Conservation (phyloP, 2,888 invertebrate genomes). For the Sturmia bella region DNA sequence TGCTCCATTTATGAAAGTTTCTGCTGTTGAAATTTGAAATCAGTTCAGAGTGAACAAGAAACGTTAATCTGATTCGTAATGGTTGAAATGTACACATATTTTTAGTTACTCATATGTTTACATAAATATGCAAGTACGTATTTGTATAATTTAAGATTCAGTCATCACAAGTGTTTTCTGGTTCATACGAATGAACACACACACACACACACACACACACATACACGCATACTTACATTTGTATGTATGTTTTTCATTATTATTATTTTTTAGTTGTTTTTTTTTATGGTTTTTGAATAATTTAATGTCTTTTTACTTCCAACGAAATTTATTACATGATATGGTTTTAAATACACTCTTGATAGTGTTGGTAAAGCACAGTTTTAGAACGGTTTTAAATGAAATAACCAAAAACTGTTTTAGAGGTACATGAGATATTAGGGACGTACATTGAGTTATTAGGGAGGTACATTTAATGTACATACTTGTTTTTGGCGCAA, state of each 20-base stretch:
- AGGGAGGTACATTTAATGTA: no score
- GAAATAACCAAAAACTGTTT: no score
- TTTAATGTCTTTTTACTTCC: neutral
- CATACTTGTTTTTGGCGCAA: no score
- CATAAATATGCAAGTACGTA: no score
- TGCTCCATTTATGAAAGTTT: neutral
- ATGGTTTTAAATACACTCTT: slow-evolving; percentile 2
- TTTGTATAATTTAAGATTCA: slow-evolving; percentile 8
- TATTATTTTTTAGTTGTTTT: neutral
- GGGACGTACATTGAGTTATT: no score
- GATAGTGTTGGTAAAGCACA: slow-evolving; percentile 6
- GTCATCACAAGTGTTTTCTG: neutral
- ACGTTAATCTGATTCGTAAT: neutral
- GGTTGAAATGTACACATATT: neutral
- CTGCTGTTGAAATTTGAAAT: neutral
- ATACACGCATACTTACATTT: neutral
- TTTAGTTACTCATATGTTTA: no score
- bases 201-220: no score
- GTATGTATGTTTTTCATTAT: neutral
- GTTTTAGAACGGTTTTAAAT: slow-evolving; percentile 1
- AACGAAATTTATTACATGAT: neutral
- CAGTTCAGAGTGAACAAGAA: neutral
- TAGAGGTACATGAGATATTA: slow-evolving; percentile 8
- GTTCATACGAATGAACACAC: neutral
- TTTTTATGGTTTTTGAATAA: neutral